A percentile compares a stretch with the other conserved stretches of the same genome.
These are phyloP conservation scores for Podarcis cretensis DNA, from an alignment of 2,113 vertebrate genomes.

Conservation along the genomic window DNA sequence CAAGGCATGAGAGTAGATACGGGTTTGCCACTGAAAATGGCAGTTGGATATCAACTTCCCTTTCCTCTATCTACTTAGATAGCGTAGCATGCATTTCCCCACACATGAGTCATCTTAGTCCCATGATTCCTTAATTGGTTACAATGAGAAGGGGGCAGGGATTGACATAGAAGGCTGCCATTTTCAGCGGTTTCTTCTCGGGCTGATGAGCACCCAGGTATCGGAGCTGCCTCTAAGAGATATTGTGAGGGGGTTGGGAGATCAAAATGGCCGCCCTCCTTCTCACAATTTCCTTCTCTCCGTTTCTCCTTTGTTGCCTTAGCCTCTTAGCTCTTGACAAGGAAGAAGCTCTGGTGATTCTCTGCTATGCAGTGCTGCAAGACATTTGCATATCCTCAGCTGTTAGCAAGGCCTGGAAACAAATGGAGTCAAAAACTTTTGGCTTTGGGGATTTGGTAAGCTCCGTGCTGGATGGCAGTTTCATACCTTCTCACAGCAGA, in stretches of 20 bases:
- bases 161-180: not conserved
- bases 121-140: not conserved
- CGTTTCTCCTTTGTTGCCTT: conserved; percentile 15
- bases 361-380: conserved; percentile 73
- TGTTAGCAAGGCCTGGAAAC: conserved; percentile 71
- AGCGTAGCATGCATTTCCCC: not conserved
- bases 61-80: not conserved
- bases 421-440: conserved; percentile 64
- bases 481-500: not conserved
- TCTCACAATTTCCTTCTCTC: not conserved
- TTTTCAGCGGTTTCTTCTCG: not conserved
- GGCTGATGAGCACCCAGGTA: not conserved
- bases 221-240: not conserved
- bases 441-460: conserved; percentile 71
- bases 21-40: not conserved
- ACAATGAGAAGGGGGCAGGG: not conserved
- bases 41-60: not conserved
- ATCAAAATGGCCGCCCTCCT: not conserved
- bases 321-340: conserved; percentile 72
- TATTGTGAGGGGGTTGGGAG: not conserved
- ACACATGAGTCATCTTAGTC: not conserved
- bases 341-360: conserved; percentile 49
- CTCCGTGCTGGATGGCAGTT: not conserved
- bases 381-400: conserved; percentile 63
- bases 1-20: not conserved